Evolutionary conservation across 2,888 invertebrate species (phyloP), one percentile per base, ranked within the genome.

Genomic region (Tanytarsus gracilentus): DNA sequence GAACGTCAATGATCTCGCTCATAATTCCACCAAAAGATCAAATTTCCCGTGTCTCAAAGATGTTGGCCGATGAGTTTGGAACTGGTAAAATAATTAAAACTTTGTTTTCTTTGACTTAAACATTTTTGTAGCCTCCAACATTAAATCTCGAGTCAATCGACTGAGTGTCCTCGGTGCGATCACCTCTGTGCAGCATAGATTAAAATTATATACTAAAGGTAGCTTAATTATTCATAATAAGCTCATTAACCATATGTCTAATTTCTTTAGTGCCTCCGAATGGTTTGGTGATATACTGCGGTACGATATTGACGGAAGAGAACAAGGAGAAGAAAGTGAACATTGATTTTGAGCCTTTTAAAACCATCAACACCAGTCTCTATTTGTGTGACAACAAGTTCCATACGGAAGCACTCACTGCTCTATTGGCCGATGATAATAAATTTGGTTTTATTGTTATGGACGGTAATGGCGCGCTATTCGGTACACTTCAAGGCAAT

Each of bases 381-480:
- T 99, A 99, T 76, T 81, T 99, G 67, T 99, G 99, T 76, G 99
- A 99, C 79, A 99, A 99, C 77, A 99, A 99, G 80, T 93, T 93
- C 73, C 93, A 93, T 74, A 93, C 92, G 0, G 93, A 97, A 79
- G 97, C 97, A 40, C 78, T 98, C 65, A 94, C 95, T 40, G 98
- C 98, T 9, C 78, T 99, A 64, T 77, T 99, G 65, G 97, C 98
- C 39, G 99, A 99, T 71, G 99, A 99, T 72, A 98, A 97, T 75
- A 98, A 98, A 78, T 99, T 99, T 75, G 99, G 99, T n/a, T 99
- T 99, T 73, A 99, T 99, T 69, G 95, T 99, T 49, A 99, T 99
- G 99, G 99, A 99, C 72, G 99, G 99, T 82, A 99, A 99, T 72
- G 99, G 99, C 61, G 96, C 98, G 9, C 79, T 99, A 63, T 99